Conservation (phyloP, 1,140 invertebrate genomes). For the Melipona quadrifasciata region DNA sequence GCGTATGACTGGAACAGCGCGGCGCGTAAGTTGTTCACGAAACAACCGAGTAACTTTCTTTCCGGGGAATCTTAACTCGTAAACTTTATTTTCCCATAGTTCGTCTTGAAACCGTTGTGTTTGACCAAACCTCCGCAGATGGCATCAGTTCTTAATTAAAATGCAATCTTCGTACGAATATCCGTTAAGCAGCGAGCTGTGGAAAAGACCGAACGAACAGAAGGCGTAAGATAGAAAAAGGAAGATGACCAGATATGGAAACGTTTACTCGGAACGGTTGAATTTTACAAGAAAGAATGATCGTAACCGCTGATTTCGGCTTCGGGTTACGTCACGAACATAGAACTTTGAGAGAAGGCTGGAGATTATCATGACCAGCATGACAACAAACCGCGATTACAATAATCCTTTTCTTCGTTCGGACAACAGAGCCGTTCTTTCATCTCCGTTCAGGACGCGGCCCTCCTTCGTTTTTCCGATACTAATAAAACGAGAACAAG, state of each 20-base stretch:
- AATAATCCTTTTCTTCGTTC: slow-evolving; percentile 34
- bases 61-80: neutral
- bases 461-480: neutral
- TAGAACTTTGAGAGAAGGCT: slow-evolving; percentile 15
- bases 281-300: slow-evolving; percentile 25
- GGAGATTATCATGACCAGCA: slow-evolving; percentile 40
- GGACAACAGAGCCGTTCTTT: slow-evolving; percentile 20
- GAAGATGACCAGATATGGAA: slow-evolving; percentile 37
- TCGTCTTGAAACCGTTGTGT: neutral
- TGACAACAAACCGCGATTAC: slow-evolving; percentile 40
- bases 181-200: slow-evolving; percentile 13
- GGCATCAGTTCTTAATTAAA: slow-evolving; percentile 48
- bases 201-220: no score
- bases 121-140: slow-evolving; percentile 23
- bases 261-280: slow-evolving; percentile 5
- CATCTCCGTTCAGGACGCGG: neutral
- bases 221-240: neutral
- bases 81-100: slow-evolving; percentile 21
- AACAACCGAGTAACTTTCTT: slow-evolving; percentile 1
- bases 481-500: slow-evolving; percentile 11
- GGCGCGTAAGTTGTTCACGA: neutral
- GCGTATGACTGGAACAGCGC: slow-evolving; percentile 18
- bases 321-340: neutral
- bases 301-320: slow-evolving; percentile 31
- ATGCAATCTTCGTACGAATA: slow-evolving; percentile 48